phyloP scores from a whole-genome alignment of 2,888 invertebrate genomes.

The Acrocyrtus sp. region DNA sequence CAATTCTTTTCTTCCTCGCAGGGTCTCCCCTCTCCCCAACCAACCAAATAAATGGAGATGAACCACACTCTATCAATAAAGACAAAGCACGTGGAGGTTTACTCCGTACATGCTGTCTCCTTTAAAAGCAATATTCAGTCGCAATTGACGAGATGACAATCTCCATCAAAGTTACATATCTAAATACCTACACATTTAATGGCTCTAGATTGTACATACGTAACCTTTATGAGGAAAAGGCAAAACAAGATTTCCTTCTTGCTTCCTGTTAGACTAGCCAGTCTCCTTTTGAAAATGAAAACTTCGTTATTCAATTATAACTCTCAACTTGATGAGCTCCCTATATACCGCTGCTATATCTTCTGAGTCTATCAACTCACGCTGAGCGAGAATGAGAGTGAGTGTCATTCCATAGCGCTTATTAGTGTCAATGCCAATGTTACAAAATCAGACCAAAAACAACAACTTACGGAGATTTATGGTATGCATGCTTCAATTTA shows the following conservation, averaged over 20 bases:
- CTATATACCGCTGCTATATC: no score
- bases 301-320: slow-evolving; percentile 3
- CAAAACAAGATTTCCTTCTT: slow-evolving; percentile 41
- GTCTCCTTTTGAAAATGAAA: background rate
- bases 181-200: background rate
- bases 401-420: slow-evolving; percentile 28
- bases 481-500: slow-evolving; percentile 17
- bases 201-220: background rate
- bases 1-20: background rate
- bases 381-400: no score
- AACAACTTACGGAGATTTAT: slow-evolving; percentile 11
- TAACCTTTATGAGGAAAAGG: slow-evolving; percentile 9
- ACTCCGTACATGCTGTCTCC: no score
- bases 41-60: background rate
- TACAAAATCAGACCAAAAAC: slow-evolving; percentile 56
- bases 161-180: background rate
- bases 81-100: slow-evolving; percentile 11
- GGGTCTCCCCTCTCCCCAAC: background rate
- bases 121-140: slow-evolving; percentile 2
- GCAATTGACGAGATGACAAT: background rate
- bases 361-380: no score
- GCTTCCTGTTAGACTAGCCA: slow-evolving; percentile 14
- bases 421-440: slow-evolving; percentile 62
- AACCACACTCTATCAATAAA: background rate
- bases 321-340: slow-evolving; percentile 5